These are phyloP conservation scores for Cylindroiulus punctatus DNA, from an alignment of 2,888 invertebrate genomes.

Conservation along the genomic window DNA sequence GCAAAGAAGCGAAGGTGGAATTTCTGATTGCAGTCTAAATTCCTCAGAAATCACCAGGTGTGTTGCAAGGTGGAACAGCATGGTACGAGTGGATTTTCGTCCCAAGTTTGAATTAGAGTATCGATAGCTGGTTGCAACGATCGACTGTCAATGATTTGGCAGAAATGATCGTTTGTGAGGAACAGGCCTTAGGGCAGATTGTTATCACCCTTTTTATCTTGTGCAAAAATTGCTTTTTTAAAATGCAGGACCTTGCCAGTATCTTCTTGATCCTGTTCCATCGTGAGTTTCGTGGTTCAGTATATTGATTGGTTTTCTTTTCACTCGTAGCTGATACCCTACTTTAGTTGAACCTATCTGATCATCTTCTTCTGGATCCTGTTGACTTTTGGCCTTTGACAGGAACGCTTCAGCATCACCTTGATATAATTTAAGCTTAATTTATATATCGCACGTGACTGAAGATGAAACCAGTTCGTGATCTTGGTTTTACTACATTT, in stretches of 20 bases:
- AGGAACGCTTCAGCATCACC: background rate
- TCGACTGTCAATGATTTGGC: background rate
- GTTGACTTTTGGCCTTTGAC: constrained; percentile 12
- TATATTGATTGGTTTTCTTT: background rate
- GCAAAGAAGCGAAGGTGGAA: background rate
- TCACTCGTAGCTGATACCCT: background rate
- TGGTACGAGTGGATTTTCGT: background rate
- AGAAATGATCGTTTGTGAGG: background rate
- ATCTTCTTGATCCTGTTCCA: background rate
- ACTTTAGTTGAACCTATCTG: background rate
- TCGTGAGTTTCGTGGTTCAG: background rate
- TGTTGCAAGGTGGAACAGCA: background rate
- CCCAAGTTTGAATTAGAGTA: background rate
- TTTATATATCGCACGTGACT: constrained; percentile 31
- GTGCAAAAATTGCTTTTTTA: background rate
- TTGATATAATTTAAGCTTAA: too few species aligned
- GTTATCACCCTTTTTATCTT: background rate
- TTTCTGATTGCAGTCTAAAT: background rate
- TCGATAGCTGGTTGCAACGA: background rate
- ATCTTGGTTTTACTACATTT: background rate
- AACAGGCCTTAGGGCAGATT: background rate
- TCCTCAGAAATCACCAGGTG: background rate
- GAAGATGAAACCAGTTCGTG: constrained; percentile 5
- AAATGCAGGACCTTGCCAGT: background rate
- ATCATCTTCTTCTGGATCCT: background rate